Percentiles rank a stretch among this genome's conserved stretches.
Conservation (phyloP, 2,888 invertebrate genomes). For the Caenorhabditis sp. region DNA sequence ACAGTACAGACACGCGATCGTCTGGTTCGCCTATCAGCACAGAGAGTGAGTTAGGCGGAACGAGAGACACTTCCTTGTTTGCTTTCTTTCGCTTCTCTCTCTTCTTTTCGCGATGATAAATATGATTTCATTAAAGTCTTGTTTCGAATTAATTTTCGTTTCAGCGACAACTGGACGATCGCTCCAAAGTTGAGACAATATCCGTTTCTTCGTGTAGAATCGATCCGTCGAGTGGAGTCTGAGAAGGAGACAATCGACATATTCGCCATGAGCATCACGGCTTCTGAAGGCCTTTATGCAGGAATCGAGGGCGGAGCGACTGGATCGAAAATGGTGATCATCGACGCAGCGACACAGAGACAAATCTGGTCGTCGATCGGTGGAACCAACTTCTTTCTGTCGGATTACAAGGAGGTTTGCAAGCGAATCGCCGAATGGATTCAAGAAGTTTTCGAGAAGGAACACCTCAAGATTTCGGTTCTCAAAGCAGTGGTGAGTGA, state of each 20-base stretch:
- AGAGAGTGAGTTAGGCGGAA: slow-evolving; percentile 73
- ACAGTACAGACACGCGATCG: slow-evolving; percentile 63
- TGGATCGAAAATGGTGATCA: slow-evolving; percentile 72
- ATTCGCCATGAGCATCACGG: slow-evolving; percentile 30
- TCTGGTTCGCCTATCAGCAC: slow-evolving; percentile 77
- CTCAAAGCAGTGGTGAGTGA: slow-evolving; percentile 28
- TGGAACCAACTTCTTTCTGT: slow-evolving; percentile 73
- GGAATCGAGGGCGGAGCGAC: slow-evolving; percentile 82
- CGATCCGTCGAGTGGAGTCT: slow-evolving; percentile 38
- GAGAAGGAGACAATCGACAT: slow-evolving; percentile 48
- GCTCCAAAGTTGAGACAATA: slow-evolving; percentile 37
- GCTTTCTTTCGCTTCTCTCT: not conserved
- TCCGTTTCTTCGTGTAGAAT: slow-evolving; percentile 31
- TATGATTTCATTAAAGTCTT: slow-evolving; percentile 6
- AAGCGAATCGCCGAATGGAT: slow-evolving; percentile 64
- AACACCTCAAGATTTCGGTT: slow-evolving; percentile 8
- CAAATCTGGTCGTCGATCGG: slow-evolving; percentile 35
- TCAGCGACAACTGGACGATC: slow-evolving; percentile 74
- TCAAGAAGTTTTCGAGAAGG: slow-evolving; percentile 25
- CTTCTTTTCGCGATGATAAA: not conserved
- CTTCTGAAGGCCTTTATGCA: slow-evolving; percentile 58
- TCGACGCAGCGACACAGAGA: slow-evolving; percentile 59
- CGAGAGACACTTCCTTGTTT: not conserved
- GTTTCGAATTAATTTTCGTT: slow-evolving; percentile 37
- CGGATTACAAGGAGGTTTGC: slow-evolving; percentile 66